Conservation (phyloP, 1,140 invertebrate species). For the Panagrolaimus sp. region DNA sequence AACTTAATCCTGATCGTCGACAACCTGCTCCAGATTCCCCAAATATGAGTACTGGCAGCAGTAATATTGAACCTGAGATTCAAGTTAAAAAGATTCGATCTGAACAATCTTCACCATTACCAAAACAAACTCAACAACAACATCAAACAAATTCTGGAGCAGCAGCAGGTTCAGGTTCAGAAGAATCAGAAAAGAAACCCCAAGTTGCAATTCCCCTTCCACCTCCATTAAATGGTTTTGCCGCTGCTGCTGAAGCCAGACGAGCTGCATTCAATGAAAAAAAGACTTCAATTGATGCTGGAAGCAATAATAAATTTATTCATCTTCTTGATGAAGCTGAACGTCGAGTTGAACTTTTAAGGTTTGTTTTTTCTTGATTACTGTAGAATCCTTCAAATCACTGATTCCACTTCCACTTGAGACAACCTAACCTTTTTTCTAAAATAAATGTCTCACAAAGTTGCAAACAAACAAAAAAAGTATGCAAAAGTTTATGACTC, state of each 20-base stretch:
- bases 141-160: too few relatives aligned
- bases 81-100: not conserved
- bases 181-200: too few relatives aligned
- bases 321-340: slow-evolving; percentile 45
- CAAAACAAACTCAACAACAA: not conserved
- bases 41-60: too few relatives aligned
- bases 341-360: slow-evolving; percentile 42
- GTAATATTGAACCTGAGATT: not conserved
- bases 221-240: not conserved
- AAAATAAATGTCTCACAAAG: not conserved
- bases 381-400: too few relatives aligned
- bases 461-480: too few relatives aligned
- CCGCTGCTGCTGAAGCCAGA: not conserved
- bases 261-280: slow-evolving; percentile 7
- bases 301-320: slow-evolving; percentile 45
- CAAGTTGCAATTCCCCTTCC: not conserved
- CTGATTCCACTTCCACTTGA: too few relatives aligned
- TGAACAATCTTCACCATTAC: not conserved
- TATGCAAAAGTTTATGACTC: not conserved
- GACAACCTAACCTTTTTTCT: too few relatives aligned
- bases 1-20: slow-evolving; percentile 29
- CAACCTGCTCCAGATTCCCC: not conserved
- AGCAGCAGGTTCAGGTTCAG: too few relatives aligned
- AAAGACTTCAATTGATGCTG: slow-evolving; percentile 40
- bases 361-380: slow-evolving; percentile 27